Evolutionary conservation across 2,113 vertebrate genomes (phyloP).

Genomic region (Eptesicus fuscus): DNA sequence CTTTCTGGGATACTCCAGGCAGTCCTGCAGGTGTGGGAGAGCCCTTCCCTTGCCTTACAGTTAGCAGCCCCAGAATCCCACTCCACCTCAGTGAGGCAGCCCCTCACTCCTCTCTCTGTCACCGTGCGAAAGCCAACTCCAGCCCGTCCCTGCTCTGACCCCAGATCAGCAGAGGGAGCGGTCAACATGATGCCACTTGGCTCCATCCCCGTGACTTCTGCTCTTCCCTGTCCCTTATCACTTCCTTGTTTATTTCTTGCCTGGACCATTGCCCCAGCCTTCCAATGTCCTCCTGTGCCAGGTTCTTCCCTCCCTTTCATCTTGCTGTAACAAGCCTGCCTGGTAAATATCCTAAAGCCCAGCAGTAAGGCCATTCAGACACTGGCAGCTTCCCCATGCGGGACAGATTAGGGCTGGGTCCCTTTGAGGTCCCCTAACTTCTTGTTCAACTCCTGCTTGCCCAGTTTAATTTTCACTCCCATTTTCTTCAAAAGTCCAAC

Average conservation of each 20-base stretch:
- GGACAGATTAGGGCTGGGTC: neutral
- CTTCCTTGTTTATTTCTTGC: neutral
- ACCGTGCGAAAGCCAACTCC: neutral
- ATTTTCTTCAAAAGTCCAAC: neutral
- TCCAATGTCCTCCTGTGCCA: neutral
- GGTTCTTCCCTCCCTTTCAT: neutral
- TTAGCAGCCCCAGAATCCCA: neutral
- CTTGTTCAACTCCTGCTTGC: neutral
- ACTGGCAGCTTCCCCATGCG: neutral
- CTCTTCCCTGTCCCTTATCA: neutral
- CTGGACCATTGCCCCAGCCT: neutral
- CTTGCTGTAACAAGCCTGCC: neutral
- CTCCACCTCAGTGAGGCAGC: neutral
- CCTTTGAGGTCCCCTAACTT: neutral
- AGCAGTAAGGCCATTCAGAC: neutral
- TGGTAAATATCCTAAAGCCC: neutral
- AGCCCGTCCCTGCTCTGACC: neutral
- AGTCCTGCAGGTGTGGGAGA: neutral
- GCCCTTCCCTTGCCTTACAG: neutral
- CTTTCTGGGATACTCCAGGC: neutral
- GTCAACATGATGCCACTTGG: neutral
- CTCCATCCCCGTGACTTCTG: neutral
- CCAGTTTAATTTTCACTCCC: neutral
- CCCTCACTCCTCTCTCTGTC: neutral
- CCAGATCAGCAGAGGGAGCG: neutral